Evolutionary conservation across 2,888 invertebrate species (phyloP).

Genomic region (Leptopilina drosophilae): DNA sequence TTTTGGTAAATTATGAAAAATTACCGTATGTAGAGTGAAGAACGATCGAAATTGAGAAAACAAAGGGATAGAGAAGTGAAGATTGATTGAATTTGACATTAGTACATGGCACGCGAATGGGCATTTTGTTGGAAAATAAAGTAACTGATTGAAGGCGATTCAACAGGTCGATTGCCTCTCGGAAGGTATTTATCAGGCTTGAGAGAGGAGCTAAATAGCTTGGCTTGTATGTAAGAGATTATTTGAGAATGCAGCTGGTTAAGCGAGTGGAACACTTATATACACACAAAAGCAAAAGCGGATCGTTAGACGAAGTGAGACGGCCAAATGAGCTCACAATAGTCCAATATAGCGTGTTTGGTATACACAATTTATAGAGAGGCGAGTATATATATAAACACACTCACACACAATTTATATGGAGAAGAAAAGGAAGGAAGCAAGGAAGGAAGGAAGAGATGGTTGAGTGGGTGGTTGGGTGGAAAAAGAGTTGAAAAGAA

Average conservation of each 20-base stretch:
- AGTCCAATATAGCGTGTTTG: constrained; percentile 29
- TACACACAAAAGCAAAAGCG: constrained; percentile 26
- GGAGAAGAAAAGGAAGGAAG: constrained; percentile 18
- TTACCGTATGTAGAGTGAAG: no score
- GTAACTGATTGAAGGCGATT: constrained; percentile 38
- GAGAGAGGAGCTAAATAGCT: constrained; percentile 33
- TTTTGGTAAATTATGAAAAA: no score
- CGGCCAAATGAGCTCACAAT: constrained; percentile 37
- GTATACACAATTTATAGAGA: background rate
- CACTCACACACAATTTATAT: no score
- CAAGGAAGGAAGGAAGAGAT: constrained; percentile 31
- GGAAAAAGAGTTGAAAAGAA: background rate
- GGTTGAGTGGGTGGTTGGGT: constrained; percentile 26
- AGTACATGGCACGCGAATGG: constrained; percentile 33
- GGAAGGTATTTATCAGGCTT: constrained; percentile 40
- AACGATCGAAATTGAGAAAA: no score
- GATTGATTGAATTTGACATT: constrained; percentile 22
- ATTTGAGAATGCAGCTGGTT: constrained; percentile 42
- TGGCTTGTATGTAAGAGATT: constrained; percentile 42
- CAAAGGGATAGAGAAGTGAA: constrained; percentile 4
- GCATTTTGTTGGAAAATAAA: constrained; percentile 35
- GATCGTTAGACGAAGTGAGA: constrained; percentile 41
- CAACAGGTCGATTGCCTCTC: constrained; percentile 38
- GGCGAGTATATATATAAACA: background rate
- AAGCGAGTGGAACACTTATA: constrained; percentile 39